These are phyloP conservation scores for Chironomus tentans DNA, from an alignment of 2,888 invertebrate species.

Conservation along the genomic window DNA sequence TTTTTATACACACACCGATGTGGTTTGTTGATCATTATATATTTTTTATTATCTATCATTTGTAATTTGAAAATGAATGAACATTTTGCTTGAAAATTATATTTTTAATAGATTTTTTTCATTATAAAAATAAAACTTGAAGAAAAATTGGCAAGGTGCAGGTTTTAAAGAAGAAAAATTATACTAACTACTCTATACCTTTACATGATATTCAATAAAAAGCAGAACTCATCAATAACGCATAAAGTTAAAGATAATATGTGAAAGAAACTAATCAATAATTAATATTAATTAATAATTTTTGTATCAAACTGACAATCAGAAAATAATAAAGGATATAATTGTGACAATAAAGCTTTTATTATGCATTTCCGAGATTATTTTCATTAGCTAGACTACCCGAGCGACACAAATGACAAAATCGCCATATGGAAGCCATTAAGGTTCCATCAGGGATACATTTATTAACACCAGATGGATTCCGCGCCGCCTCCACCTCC, in stretches of 20 bases:
- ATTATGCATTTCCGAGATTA: neutral
- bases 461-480: no score
- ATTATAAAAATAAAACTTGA: neutral
- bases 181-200: neutral
- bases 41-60: neutral
- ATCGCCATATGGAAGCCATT: no score
- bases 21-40: neutral
- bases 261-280: neutral
- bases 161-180: neutral
- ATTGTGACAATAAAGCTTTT: neutral
- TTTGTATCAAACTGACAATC: slow-evolving; percentile 42
- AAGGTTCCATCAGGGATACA: no score
- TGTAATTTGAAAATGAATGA: no score
- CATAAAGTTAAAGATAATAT: neutral
- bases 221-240: neutral
- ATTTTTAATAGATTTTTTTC: neutral
- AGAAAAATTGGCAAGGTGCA: neutral
- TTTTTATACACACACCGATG: neutral
- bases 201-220: neutral
- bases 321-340: slow-evolving; percentile 41
- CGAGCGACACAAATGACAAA: no score
- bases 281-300: neutral
- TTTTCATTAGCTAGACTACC: neutral
- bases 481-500: no score
- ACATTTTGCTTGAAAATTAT: no score